Percentiles rank a stretch among this genome's conserved stretches.
phyloP scores from a whole-genome alignment of 2,113 vertebrate genomes.

The Lycaon pictus region DNA sequence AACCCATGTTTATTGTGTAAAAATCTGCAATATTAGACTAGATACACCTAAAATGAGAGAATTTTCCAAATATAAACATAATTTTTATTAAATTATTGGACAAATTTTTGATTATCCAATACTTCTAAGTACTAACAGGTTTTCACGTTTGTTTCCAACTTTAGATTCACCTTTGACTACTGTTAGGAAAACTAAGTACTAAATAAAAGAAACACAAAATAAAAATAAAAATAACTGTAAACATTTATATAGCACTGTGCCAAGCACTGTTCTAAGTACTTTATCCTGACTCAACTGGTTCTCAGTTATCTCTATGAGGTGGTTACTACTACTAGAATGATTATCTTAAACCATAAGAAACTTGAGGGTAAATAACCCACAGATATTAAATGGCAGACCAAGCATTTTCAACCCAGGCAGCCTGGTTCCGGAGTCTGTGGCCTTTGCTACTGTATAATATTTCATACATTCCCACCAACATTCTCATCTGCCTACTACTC shows the following conservation, averaged over 20 bases:
- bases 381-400: not conserved
- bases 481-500: not conserved
- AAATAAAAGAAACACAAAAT: not conserved
- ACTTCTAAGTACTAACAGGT: not conserved
- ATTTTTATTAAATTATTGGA: not conserved
- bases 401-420: not conserved
- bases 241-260: not conserved
- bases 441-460: not conserved
- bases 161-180: not conserved
- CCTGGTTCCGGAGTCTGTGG: not conserved
- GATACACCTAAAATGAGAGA: not conserved
- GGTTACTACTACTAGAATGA: not conserved
- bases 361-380: not conserved
- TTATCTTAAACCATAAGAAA: not conserved
- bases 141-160: not conserved
- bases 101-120: not conserved
- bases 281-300: not conserved
- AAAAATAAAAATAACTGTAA: not conserved
- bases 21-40: not conserved
- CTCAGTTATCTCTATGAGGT: not conserved
- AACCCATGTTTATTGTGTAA: slow-evolving; percentile 15
- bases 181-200: not conserved
- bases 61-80: not conserved
- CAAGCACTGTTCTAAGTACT: not conserved
- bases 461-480: not conserved